phyloP scores from a whole-genome alignment of 2,797 vertebrate species.

The Sphaeramia orbicularis region DNA sequence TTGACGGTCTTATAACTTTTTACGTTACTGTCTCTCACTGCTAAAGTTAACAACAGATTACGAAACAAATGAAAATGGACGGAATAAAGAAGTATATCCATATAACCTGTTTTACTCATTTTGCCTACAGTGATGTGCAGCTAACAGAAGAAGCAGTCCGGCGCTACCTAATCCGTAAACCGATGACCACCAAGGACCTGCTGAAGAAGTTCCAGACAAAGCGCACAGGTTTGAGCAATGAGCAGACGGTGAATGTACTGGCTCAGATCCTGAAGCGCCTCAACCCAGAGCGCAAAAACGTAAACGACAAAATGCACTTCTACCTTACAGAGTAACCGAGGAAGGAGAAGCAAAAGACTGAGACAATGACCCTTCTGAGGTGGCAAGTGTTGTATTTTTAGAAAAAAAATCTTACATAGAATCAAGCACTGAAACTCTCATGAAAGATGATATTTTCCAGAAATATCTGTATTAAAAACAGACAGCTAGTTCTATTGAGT shows the following conservation, averaged over 20 bases:
- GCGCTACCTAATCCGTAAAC: conserved; percentile 93
- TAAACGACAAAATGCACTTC: conserved; percentile 96
- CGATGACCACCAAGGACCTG: conserved; percentile 96
- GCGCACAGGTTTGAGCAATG: conserved; percentile 93
- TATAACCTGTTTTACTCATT: not conserved
- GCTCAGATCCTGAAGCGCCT: conserved; percentile 96
- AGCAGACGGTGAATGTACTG: conserved; percentile 94
- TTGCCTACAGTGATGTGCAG: conserved; percentile 88
- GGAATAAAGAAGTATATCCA: not conserved
- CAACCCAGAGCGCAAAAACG: conserved; percentile 93
- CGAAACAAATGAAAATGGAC: too few relatives aligned
- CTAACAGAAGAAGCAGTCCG: conserved; percentile 93
- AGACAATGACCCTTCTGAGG: not conserved
- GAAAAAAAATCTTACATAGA: not conserved
- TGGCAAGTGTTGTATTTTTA: not conserved
- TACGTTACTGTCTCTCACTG: too few relatives aligned
- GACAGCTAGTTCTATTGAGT: not conserved
- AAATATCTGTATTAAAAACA: not conserved
- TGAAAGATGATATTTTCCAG: not conserved
- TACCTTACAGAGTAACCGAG: conserved; percentile 91
- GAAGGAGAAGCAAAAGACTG: not conserved
- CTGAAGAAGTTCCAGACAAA: conserved; percentile 98
- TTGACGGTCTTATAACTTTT: too few relatives aligned
- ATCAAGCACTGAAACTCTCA: not conserved
- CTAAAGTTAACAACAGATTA: not conserved